Evolutionary conservation across 2,888 invertebrate species (phyloP), one percentile per base, ranked within the genome.

Genomic region (Drepanosiphum platanoidis): DNA sequence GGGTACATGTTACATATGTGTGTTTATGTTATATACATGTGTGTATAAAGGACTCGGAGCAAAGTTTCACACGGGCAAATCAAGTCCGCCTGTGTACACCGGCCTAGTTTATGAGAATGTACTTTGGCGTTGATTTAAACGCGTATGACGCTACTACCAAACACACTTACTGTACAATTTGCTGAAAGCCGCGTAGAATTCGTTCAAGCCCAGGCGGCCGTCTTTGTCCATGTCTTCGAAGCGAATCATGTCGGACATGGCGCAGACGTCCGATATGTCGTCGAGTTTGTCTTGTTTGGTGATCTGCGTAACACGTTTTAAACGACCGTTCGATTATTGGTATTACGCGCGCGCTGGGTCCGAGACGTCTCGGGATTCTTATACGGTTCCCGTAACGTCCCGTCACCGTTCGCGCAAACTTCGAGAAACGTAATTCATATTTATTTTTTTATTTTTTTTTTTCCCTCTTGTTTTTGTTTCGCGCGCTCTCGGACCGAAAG

Each of bases 141-240:
- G n/a, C 64, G 42, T 66, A 9, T 58, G 15, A 58, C 3, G 22
- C 52, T 7, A 5, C 18, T 3, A 22, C 52, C 5, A 22, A 58
- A n/a, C n/a, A 61, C 9, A 92, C 93, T 92, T 90, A 93, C 93
- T 93, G 91, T 93, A 93, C 87, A 93, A 91, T 91, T 94, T 93
- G 91, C 94, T 93, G 90, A 94, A 94, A 86, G 94, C 94, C 87
- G 92, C 91, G 89, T 94, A 93, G 90, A 94, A 94, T 89, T 94
- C 94, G 88, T 93, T 93, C 88, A 94, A 92, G 89, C 92, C 93
- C 71, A 94, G 90, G 87, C 92, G 92, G 34, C 92, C 92, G 88
- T 94, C 93, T 87, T 92, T 91, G 89, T 94, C 92, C 7, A 92
- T 90, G 88, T 94, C 94, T 88, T 94, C 94, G 90, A 92, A 94